Evolutionary conservation across 2,797 vertebrate species (phyloP), one percentile per base, ranked within the genome.

Genomic region (Hipposideros larvatus): DNA sequence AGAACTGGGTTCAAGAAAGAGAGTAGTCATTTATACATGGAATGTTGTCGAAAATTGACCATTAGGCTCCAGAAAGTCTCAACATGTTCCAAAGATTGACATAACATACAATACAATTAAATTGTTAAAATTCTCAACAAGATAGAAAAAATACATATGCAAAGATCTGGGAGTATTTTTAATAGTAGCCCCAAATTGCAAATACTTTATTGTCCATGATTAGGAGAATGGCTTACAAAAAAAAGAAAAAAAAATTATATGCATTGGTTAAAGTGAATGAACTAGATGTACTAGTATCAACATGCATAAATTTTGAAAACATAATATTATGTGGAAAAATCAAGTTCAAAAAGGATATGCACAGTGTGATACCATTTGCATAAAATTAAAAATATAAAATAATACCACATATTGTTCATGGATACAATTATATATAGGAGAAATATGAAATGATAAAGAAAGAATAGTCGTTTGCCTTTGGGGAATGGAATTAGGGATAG

Each of bases 361-460:
- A 31, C 7, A 57, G 4, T 66, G 34, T 37, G 16, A 61, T 77
- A 46, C 31, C n/a, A 79, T 59, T 63, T 82, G 82, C 41, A 1
- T 91, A 37, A 93, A 95, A 34, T 46, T 85, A 43, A 93, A 92
- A 88, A 70, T 93, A 75, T 51, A 74, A 86, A 90, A 53, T 57
- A 90, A 77, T 73, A 37, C 11, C 31, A 90, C 9, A 11, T 79
- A 79, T 82, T 87, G 48, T 85, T 71, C 41, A 28, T 78, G 31
- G 31, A 24, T 93, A 28, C 31, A 92, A 43, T 84, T 88, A 65
- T n/a, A 70, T 68, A 14, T 77, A 70, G n/a, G 77, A 82, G 70
- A 95, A 88, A 65, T 88, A 26, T 43, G 7, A 77, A 87, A 77
- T 59, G 73, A 41, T 61, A 68, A 79, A 87, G 31, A 86, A 92